These are phyloP conservation scores for Enteromius viviparus DNA, from an alignment of 2,797 vertebrate genomes.

Conservation along the genomic window DNA sequence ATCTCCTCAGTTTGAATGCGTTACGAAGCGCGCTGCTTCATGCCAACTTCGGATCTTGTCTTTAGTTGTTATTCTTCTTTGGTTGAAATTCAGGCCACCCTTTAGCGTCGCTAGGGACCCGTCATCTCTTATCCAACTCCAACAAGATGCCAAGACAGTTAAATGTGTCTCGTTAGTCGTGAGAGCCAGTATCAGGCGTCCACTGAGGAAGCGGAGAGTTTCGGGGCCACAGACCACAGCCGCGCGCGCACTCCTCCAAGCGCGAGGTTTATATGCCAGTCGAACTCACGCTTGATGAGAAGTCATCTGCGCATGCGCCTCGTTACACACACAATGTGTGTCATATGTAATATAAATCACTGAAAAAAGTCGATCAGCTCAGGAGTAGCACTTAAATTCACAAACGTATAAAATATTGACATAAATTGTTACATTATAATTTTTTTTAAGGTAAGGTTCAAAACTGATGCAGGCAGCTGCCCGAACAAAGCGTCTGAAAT, in stretches of 20 bases:
- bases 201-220: background rate
- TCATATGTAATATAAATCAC: background rate
- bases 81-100: constrained; percentile 21
- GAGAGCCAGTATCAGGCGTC: background rate
- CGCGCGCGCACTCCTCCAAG: background rate
- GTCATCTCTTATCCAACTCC: constrained; percentile 12
- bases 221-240: background rate
- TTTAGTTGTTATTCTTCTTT: constrained; percentile 21
- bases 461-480: background rate
- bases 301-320: constrained; percentile 40
- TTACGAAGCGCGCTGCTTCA: constrained; percentile 12
- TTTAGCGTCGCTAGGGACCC: constrained; percentile 6
- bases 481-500: constrained; percentile 30
- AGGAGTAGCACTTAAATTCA: background rate
- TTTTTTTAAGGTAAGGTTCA: too few relatives aligned
- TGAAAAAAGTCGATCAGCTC: background rate
- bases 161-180: too few relatives aligned
- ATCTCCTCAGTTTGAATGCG: background rate
- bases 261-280: constrained; percentile 15
- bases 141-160: background rate
- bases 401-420: background rate
- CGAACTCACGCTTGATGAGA: background rate
- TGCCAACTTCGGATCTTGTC: constrained; percentile 25
- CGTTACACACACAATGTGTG: background rate
- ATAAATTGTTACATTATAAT: background rate